Evolutionary conservation across 2,113 vertebrate species (phyloP).

Genomic region (Recurvirostra avosetta): DNA sequence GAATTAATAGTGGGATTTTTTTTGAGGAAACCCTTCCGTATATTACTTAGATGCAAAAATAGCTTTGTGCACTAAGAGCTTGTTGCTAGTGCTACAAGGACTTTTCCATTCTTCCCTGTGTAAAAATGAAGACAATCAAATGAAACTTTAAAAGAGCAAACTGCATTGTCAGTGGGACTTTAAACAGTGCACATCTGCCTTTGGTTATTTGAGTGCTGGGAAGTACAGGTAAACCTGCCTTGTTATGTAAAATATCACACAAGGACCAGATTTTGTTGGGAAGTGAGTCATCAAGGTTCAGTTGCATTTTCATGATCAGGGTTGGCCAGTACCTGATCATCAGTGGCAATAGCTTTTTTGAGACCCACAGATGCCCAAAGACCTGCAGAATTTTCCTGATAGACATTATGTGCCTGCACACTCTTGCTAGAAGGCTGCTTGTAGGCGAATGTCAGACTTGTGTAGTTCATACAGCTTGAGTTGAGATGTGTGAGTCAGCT

Average conservation of each 20-base stretch:
- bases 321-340: neutral
- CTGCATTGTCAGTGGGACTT: neutral
- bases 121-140: neutral
- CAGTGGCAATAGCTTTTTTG: neutral
- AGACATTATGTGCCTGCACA: too few relatives aligned
- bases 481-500: neutral
- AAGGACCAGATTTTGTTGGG: neutral
- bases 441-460: rapidly evolving
- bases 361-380: neutral
- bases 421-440: neutral
- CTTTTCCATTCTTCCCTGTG: neutral
- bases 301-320: neutral
- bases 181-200: neutral
- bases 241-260: neutral
- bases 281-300: neutral
- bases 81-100: neutral
- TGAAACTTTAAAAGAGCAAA: neutral
- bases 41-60: slow-evolving; percentile 3
- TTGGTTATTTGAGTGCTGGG: neutral
- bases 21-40: neutral
- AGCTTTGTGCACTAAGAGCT: neutral
- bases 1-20: neutral
- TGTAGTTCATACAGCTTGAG: neutral
- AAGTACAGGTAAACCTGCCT: neutral
- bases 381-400: neutral